These are phyloP conservation scores for Lepidonotus clava DNA, from an alignment of 2,888 invertebrate species.

Conservation along the genomic window DNA sequence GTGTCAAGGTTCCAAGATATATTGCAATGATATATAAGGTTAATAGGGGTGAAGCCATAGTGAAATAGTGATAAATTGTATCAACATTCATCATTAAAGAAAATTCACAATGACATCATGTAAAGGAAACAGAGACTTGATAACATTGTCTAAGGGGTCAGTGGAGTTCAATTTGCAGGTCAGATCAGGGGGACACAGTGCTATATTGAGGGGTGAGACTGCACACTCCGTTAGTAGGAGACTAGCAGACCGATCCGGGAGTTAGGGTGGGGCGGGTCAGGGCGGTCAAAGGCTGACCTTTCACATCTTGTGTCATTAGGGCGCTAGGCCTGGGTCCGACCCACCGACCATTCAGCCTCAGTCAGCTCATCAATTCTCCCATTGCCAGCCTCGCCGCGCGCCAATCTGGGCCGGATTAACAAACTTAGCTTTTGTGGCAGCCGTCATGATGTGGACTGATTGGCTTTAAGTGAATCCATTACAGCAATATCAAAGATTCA, in stretches of 20 bases:
- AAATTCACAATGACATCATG: no score
- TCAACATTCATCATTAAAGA: no score
- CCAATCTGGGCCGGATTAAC: slow-evolving; percentile 27
- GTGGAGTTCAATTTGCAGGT: no score
- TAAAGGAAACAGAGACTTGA: no score
- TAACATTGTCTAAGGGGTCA: no score
- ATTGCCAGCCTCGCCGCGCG: not conserved
- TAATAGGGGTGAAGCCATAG: no score
- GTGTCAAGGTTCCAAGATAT: no score
- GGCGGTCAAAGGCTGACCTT: slow-evolving; percentile 27
- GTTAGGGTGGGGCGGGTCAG: not conserved
- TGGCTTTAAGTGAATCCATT: slow-evolving; percentile 49
- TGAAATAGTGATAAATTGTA: no score
- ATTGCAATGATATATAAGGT: no score
- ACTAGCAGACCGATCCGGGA: not conserved
- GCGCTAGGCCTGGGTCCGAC: not conserved
- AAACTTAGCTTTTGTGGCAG: slow-evolving; percentile 40
- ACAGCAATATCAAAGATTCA: slow-evolving; percentile 49
- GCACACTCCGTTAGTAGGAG: no score
- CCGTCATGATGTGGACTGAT: slow-evolving; percentile 38
- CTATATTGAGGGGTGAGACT: no score
- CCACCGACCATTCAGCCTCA: not conserved
- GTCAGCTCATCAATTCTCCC: slow-evolving; percentile 29
- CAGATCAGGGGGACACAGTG: no score
- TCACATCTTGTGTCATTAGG: slow-evolving; percentile 40